Evolutionary conservation across 1,140 invertebrate species (phyloP), one percentile per base, ranked within the genome.

Genomic region (Drosophila rufa): DNA sequence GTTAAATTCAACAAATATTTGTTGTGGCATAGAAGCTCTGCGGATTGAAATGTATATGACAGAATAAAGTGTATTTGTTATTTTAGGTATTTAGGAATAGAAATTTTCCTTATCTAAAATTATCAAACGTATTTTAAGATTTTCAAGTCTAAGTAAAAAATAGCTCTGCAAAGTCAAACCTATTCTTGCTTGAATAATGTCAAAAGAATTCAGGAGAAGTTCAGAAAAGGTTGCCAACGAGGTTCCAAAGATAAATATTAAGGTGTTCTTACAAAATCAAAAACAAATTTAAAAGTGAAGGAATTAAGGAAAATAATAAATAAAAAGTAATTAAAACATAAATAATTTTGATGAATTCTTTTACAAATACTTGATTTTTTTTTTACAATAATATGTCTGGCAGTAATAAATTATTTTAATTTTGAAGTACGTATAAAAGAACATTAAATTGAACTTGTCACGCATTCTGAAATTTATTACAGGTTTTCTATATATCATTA

Each of bases 1-100:
- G 61, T 36, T n/a, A 9, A 17, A 33, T 60, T 65, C 8, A 61
- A 25, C 27, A 61, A 55, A 15, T 38, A 15, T 55, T 55, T 36
- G 2, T 22, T 4, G 9, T 19, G 51, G 4, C 1, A 46, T 2
- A 19, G 8, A 19, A 19, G 11, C 4, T 11, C 0, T 46, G 12
- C 11, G 0, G 11, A 11, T 17, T 51, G 1, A 17, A 17, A 12
- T 30, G 12, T 5, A 27, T 9, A 27, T 14, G 1, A 4, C 1
- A 0, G 1, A 50, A 50, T 50, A 0, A 4, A 9, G 9, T n/a
- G 1, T n/a, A 2, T 27, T 17, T 17, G 15, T 9, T 50, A 27
- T 27, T 15, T 48, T 11, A 27, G 9, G 3, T 8, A 7, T 7
- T 47, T 38, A 0, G 14, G 1, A 38, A 14, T 38, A 14, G 4